These are phyloP conservation scores for Ascaphus truei DNA, from an alignment of 2,113 vertebrate genomes.

Conservation along the genomic window DNA sequence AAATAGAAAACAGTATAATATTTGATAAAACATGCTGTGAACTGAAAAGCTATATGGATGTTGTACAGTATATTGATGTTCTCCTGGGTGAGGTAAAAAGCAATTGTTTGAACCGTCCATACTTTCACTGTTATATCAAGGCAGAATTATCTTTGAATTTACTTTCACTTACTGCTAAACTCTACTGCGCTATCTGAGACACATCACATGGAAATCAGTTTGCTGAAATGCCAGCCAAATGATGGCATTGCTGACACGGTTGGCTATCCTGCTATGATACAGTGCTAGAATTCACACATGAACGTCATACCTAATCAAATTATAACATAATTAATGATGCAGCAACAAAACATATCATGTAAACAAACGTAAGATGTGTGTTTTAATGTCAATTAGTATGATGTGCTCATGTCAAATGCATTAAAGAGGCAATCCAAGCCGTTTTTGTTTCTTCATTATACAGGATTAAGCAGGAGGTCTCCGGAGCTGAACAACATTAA, in stretches of 20 bases:
- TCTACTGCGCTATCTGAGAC: not conserved
- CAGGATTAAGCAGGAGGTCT: no score
- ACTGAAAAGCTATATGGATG: constrained; percentile 56
- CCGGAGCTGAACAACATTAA: no score
- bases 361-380: no score
- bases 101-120: constrained; percentile 43
- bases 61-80: constrained; percentile 58
- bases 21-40: constrained; percentile 47
- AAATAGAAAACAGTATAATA: constrained; percentile 63
- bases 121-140: not conserved
- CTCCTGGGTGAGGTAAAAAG: constrained; percentile 45
- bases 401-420: no score
- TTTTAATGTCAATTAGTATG: no score
- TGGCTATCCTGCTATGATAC: not conserved
- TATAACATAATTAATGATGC: not conserved
- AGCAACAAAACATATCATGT: not conserved
- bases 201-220: constrained; percentile 33
- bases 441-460: no score
- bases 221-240: constrained; percentile 27
- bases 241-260: constrained; percentile 29
- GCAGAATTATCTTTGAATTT: not conserved
- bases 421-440: no score
- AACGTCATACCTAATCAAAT: not conserved
- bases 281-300: not conserved
- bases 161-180: not conserved